phyloP scores from a whole-genome alignment of 2,113 vertebrate genomes.

The Panthera leo region DNA sequence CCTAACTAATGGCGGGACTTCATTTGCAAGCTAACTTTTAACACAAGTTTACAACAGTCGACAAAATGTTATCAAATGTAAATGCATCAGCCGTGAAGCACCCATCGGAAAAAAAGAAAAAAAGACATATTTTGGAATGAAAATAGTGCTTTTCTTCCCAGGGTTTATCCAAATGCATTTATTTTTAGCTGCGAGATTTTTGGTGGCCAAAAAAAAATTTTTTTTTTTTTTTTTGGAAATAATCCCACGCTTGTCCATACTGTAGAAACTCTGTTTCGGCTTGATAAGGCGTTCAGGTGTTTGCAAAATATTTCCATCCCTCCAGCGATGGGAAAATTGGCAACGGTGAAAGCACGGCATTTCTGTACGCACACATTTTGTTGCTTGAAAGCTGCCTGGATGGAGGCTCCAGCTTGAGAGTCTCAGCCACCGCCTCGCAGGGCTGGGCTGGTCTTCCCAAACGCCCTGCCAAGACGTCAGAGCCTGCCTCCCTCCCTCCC shows the following conservation, averaged over 20 bases:
- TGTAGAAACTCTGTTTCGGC: neutral
- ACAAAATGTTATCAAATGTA: neutral
- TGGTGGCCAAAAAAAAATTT: neutral
- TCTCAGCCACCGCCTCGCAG: accelerated
- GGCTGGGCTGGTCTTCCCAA: neutral
- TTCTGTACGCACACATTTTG: neutral
- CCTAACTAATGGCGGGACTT: too few species aligned
- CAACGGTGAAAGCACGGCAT: accelerated
- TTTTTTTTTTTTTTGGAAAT: neutral
- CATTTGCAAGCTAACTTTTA: neutral
- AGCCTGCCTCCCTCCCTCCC: too few species aligned
- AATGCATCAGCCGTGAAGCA: accelerated
- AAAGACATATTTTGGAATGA: neutral
- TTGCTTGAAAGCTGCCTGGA: neutral
- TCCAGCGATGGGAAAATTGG: neutral
- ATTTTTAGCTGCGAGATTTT: neutral
- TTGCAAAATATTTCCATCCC: neutral
- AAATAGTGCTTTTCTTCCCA: neutral
- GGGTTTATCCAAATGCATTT: neutral
- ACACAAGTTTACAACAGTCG: neutral
- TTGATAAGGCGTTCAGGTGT: neutral
- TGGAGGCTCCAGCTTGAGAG: accelerated
- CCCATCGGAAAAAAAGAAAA: neutral
- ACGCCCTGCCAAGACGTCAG: neutral
- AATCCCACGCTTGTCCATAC: neutral